Conservation (phyloP, 2,113 vertebrate genomes). For the Toxostoma redivivum region DNA sequence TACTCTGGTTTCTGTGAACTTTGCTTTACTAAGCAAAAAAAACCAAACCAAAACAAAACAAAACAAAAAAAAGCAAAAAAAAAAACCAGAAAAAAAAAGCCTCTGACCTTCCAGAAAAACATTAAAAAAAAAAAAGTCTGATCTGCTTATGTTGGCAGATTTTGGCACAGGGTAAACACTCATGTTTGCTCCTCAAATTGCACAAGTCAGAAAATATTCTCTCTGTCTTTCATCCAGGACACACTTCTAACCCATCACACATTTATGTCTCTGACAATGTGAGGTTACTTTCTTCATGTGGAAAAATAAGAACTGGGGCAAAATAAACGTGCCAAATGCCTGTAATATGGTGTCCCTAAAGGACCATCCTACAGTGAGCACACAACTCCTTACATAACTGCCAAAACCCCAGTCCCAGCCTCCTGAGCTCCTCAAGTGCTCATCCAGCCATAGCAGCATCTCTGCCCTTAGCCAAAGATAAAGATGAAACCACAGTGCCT, state of each 20-base stretch:
- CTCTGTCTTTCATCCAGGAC: background rate
- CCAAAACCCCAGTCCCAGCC: background rate
- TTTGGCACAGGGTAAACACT: slow-evolving; percentile 41
- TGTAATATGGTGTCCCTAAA: background rate
- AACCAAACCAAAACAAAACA: background rate
- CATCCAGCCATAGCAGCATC: background rate
- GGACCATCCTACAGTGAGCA: background rate
- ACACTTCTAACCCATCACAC: background rate
- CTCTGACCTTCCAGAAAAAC: slow-evolving; percentile 34
- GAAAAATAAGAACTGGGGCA: background rate
- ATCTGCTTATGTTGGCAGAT: slow-evolving; percentile 52
- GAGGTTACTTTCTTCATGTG: background rate
- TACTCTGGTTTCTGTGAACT: slow-evolving; percentile 7
- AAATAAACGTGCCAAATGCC: background rate
- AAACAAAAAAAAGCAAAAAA: background rate
- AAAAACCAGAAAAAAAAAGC: background rate
- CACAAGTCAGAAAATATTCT: background rate
- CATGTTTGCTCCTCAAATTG: slow-evolving; percentile 49
- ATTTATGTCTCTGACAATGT: background rate
- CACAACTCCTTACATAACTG: background rate
- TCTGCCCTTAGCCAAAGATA: background rate
- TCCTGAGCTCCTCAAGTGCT: background rate
- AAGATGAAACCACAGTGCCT: background rate
- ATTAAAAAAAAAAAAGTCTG: background rate
- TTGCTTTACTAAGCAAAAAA: slow-evolving; percentile 27